phyloP scores from a whole-genome alignment of 2,888 invertebrate species.

The Thymelicus acteon region DNA sequence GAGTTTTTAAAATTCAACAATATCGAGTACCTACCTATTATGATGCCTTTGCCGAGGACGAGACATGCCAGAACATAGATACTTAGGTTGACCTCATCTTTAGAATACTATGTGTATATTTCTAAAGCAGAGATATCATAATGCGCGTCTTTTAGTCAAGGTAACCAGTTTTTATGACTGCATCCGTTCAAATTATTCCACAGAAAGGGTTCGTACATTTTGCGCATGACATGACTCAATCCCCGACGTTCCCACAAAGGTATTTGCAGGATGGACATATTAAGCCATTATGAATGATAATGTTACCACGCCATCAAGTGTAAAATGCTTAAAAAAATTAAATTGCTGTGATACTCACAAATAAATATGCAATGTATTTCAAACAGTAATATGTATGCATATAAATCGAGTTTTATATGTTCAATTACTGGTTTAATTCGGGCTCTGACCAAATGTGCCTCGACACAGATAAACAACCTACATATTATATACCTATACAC shows the following conservation, averaged over 20 bases:
- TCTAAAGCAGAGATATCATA: conserved; percentile 35
- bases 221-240: conserved; percentile 66
- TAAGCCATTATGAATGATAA: conserved; percentile 71
- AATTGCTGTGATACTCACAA: background rate
- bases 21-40: conserved; percentile 42
- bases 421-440: conserved; percentile 47
- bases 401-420: conserved; percentile 43
- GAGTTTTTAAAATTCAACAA: conserved; percentile 50
- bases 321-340: conserved; percentile 19
- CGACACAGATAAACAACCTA: conserved; percentile 80
- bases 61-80: conserved; percentile 36
- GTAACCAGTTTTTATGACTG: conserved; percentile 46
- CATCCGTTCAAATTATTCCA: conserved; percentile 49
- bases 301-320: conserved; percentile 69
- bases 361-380: background rate
- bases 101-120: conserved; percentile 23
- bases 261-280: conserved; percentile 73
- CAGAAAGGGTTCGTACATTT: conserved; percentile 66
- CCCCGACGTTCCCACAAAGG: conserved; percentile 76
- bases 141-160: conserved; percentile 41
- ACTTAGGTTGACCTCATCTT: conserved; percentile 53
- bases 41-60: conserved; percentile 58
- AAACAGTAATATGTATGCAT: background rate
- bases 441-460: conserved; percentile 61
- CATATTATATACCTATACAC: conserved; percentile 61